Evolutionary conservation across 2,888 invertebrate species (phyloP).

Genomic region (Eupithecia insigniata): DNA sequence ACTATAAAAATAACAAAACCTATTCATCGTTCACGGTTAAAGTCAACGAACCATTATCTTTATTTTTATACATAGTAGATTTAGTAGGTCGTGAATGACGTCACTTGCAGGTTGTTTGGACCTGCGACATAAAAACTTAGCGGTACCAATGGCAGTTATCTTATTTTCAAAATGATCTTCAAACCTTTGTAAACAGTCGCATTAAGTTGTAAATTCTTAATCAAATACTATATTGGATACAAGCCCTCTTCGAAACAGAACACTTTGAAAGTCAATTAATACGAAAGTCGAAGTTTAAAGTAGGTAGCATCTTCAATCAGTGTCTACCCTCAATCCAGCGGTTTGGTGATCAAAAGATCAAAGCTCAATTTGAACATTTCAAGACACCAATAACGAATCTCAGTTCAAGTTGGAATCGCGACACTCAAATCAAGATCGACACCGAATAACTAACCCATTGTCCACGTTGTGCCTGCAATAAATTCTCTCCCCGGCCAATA

Average conservation of each 20-base stretch:
- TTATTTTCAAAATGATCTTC: neutral
- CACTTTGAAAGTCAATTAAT: conserved; percentile 36
- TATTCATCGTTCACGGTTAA: neutral
- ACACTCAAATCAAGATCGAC: conserved; percentile 62
- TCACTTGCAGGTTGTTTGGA: neutral
- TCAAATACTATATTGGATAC: conserved; percentile 7
- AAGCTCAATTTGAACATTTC: conserved; percentile 33
- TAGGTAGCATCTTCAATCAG: conserved; percentile 31
- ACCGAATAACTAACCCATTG: conserved; percentile 69
- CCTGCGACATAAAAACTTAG: neutral
- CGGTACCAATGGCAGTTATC: neutral
- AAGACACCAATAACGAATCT: conserved; percentile 46
- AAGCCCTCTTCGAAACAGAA: conserved; percentile 15
- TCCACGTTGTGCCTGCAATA: conserved; percentile 67
- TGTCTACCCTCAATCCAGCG: conserved; percentile 20
- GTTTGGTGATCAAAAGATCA: conserved; percentile 35
- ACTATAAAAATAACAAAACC: neutral
- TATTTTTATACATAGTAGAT: neutral
- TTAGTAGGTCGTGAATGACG: neutral
- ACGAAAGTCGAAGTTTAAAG: conserved; percentile 27
- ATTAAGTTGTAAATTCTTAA: conserved; percentile 1
- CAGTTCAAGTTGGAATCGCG: conserved; percentile 49
- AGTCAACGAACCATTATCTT: neutral
- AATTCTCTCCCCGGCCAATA: conserved; percentile 66
- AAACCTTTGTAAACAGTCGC: neutral